These are phyloP conservation scores for Psittacus erithacus DNA, from an alignment of 2,113 vertebrate genomes.

Conservation along the genomic window DNA sequence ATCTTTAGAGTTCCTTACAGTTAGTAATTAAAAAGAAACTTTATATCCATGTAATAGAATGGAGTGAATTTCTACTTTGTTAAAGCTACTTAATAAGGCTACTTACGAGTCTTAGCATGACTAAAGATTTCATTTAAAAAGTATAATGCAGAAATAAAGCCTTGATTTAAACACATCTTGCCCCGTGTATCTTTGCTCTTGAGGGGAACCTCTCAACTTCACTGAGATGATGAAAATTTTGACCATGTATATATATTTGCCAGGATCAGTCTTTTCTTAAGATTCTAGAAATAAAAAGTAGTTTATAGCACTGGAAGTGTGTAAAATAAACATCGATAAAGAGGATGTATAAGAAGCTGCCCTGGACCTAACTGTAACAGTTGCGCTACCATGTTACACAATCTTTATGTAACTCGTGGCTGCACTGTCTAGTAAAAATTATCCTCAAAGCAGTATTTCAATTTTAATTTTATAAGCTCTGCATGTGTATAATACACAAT, in stretches of 20 bases:
- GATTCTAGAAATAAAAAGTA: not conserved
- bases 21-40: not conserved
- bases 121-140: not conserved
- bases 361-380: not conserved
- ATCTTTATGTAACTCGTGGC: conserved; percentile 19
- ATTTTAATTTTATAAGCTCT: conserved; percentile 37
- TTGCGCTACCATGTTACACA: not conserved
- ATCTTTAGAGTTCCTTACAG: not conserved
- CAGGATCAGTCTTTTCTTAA: not conserved
- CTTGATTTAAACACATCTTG: not conserved
- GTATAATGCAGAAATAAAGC: not conserved
- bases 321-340: not conserved
- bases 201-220: not conserved
- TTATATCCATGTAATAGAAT: not conserved
- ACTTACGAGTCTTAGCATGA: not conserved
- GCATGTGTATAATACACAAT: not conserved
- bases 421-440: not conserved
- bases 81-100: not conserved
- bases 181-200: not conserved
- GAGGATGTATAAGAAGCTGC: not conserved
- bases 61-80: not conserved
- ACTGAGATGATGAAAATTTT: not conserved
- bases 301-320: not conserved
- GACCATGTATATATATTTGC: not conserved
- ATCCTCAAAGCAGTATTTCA: conserved; percentile 3